Base-by-base conservation (phyloP, 2,113 vertebrate genomes). In the Malurus alboscapulatus region DNA sequence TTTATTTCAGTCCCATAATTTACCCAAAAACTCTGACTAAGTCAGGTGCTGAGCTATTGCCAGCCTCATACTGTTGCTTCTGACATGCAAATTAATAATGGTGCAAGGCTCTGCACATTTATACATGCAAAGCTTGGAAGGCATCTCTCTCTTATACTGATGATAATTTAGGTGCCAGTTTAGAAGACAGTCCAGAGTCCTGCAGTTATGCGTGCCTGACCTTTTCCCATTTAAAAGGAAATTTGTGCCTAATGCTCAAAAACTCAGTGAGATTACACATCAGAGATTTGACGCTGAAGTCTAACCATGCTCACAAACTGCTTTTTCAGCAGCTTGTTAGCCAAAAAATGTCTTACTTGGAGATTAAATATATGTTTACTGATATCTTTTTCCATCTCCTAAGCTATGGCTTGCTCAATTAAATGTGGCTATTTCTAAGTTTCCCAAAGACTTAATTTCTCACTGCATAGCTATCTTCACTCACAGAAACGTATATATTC, bases 391-490 rank as follows among this genome's bases (percentile, higher is more conserved):
- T 6, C 17, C 14, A 24, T 8, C 38, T 86, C 32, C 30, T 45
- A 45, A 83, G 9, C 11, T 59, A 26, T 6, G 7, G 10, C 29
- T 87, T 72, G 3, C 20, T 73, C 22, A 65, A 7, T 47, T 59
- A 76, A 40, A 32, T 65, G 87, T 65, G 24, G 12, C 8, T 14
- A 38, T 47, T 77, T 77, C 26, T 61, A 12, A 17, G 14, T 53
- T 3, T 73, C 8, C 6, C 27, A 68, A 61, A 45, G 2, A 1
- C 1, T 9, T 63, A 10, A 80, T 87, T 72, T 72, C 36, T 68
- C 12, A 47, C 48, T 71, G 10, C 0, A 0, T 48, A n/a, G 10
- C 8, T 77, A 6, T 50, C 14, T 67, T 75, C 34, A 30, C 8
- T 54, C 53, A 36, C 25, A 54, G 42, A 82, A 78, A 8, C 7